These are phyloP conservation scores for Drosophila antonietae DNA, from an alignment of 2,888 invertebrate species.

Conservation along the genomic window DNA sequence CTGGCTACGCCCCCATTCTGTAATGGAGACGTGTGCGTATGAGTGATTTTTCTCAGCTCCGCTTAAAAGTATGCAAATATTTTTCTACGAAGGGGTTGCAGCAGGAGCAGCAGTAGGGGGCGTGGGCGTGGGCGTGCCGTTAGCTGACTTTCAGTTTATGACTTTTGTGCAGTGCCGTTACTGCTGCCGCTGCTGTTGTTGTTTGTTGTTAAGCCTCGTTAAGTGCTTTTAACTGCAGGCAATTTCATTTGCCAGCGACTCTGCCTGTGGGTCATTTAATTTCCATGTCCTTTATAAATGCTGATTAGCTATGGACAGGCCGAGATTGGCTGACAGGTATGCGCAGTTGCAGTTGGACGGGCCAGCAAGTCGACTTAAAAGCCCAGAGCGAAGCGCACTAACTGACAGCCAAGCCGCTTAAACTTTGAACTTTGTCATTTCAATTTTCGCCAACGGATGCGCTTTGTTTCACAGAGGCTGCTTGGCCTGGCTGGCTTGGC, in stretches of 20 bases:
- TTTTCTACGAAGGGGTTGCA: constrained; percentile 49
- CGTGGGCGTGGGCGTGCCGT: constrained; percentile 65
- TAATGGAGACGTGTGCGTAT: constrained; percentile 71
- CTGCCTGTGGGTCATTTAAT: constrained; percentile 48
- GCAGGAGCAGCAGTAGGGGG: constrained; percentile 8
- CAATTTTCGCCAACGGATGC: constrained; percentile 82
- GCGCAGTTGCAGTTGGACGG: constrained; percentile 19
- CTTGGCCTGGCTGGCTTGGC: neutral
- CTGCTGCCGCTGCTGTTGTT: constrained; percentile 30
- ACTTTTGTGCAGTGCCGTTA: constrained; percentile 42
- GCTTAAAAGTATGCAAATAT: constrained; percentile 83
- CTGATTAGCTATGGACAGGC: constrained; percentile 80
- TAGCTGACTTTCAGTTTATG: constrained; percentile 67
- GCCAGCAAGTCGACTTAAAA: constrained; percentile 51
- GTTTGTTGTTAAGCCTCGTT: constrained; percentile 53
- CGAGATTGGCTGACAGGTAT: constrained; percentile 69
- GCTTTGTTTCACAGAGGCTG: constrained; percentile 74
- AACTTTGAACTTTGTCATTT: constrained; percentile 84
- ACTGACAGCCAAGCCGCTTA: constrained; percentile 84
- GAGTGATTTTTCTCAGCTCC: constrained; percentile 80
- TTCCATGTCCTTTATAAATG: constrained; percentile 59
- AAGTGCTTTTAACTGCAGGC: constrained; percentile 82
- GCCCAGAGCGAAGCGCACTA: constrained; percentile 12
- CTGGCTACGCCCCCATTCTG: constrained; percentile 56
- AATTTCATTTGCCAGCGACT: constrained; percentile 70